Conservation (phyloP, 2,888 invertebrate species). For the Ferdinandea cuprea region DNA sequence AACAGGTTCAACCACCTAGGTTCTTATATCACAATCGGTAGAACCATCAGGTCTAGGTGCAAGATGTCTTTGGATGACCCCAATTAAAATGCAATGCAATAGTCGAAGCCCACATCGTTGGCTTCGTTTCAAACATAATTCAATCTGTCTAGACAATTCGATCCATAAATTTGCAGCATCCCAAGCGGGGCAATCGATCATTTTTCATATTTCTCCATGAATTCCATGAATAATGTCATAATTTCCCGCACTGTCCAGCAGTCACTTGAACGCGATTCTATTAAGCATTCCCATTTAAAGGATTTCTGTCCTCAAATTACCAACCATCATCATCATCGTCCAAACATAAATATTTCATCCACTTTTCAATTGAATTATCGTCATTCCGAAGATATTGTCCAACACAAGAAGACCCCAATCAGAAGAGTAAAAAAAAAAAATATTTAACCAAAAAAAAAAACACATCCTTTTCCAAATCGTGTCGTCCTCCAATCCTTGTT, state of each 20-base stretch:
- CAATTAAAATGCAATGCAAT: no score
- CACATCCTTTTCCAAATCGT: slow-evolving; percentile 41
- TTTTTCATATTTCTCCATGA: slow-evolving; percentile 20
- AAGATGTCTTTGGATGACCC: no score
- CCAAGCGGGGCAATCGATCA: slow-evolving; percentile 1
- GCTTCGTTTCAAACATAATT: background rate
- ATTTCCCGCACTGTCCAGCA: no score
- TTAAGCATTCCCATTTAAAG: slow-evolving; percentile 50
- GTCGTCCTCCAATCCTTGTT: slow-evolving; percentile 11
- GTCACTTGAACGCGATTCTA: slow-evolving; percentile 27
- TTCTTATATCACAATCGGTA: no score
- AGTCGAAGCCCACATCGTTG: no score
- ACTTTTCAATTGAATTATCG: slow-evolving; percentile 59
- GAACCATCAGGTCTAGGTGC: no score
- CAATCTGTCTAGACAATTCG: slow-evolving; percentile 8
- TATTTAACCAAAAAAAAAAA: slow-evolving; percentile 12
- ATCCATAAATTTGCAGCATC: slow-evolving; percentile 28
- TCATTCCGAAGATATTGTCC: slow-evolving; percentile 34
- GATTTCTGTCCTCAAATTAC: slow-evolving; percentile 23
- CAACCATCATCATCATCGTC: slow-evolving; percentile 18
- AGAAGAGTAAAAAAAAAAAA: background rate
- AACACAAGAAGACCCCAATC: slow-evolving; percentile 13
- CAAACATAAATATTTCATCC: slow-evolving; percentile 9
- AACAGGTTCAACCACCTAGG: no score
- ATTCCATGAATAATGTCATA: slow-evolving; percentile 50